These are phyloP conservation scores for Mobula birostris DNA, from an alignment of 2,113 vertebrate species.

Conservation along the genomic window DNA sequence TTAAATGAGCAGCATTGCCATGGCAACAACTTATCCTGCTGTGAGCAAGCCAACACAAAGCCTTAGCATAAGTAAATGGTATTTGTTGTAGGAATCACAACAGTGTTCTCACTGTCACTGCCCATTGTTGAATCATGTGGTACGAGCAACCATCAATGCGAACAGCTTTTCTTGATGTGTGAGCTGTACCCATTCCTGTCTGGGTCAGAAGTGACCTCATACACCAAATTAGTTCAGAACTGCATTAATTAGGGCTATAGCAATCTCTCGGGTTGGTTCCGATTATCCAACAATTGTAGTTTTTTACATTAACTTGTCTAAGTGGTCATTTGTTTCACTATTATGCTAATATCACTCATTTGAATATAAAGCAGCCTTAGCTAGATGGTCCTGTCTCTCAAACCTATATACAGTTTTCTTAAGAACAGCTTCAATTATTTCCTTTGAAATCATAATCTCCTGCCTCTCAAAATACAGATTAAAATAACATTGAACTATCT, in stretches of 20 bases:
- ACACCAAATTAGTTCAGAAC: not conserved
- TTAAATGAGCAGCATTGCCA: not conserved
- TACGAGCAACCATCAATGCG: not conserved
- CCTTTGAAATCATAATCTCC: not conserved
- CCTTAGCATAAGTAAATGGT: not conserved
- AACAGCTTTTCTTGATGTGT: not conserved
- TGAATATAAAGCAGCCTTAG: not conserved
- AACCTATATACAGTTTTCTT: not conserved
- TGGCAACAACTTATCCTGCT: not conserved
- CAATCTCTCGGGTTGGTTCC: not conserved
- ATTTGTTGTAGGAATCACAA: not conserved
- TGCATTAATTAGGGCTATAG: not conserved
- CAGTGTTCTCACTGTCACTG: not conserved
- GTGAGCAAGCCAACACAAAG: not conserved
- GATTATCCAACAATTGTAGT: not conserved
- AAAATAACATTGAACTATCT: not conserved
- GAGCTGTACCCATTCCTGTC: not conserved
- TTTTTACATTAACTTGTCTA: not conserved
- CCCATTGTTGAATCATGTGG: not conserved
- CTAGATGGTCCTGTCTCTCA: not conserved
- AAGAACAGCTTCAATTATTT: not conserved
- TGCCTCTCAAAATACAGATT: not conserved
- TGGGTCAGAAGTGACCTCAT: too few relatives aligned
- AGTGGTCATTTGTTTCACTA: not conserved
- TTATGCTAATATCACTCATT: not conserved